Evolutionary conservation across 2,888 invertebrate species (phyloP).

Genomic region (Prionchulus punctatus): DNA sequence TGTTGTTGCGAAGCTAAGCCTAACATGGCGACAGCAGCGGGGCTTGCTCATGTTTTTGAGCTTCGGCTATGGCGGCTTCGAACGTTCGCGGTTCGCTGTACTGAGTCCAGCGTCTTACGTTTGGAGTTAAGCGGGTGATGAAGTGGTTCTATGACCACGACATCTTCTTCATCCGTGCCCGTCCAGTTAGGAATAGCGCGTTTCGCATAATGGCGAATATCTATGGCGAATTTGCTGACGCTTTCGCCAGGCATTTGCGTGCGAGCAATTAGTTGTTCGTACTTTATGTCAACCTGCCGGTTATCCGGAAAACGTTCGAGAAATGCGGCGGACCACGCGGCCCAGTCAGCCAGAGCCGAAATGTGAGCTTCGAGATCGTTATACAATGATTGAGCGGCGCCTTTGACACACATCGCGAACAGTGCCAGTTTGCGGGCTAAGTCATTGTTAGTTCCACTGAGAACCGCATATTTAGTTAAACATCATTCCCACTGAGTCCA

Average conservation of each 20-base stretch:
- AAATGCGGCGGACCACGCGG: neutral
- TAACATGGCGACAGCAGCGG: no score
- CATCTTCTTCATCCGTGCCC: neutral
- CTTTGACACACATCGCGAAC: neutral
- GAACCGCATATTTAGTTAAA: neutral
- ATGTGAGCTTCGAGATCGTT: neutral
- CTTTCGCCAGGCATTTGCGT: neutral
- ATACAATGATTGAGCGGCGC: neutral
- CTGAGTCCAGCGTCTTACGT: neutral
- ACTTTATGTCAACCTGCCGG: neutral
- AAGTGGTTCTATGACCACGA: neutral
- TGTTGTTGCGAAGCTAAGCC: no score
- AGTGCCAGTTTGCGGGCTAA: neutral
- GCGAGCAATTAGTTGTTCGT: neutral
- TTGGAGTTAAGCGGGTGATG: neutral
- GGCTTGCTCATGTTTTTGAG: neutral
- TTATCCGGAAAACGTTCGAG: neutral
- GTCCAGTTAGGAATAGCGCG: neutral
- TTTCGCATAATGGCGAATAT: neutral
- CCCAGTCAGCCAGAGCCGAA: neutral
- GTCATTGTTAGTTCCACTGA: neutral
- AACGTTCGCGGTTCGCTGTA: neutral
- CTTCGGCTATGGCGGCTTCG: neutral
- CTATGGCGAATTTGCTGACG: neutral
- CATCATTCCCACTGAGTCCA: neutral